Base-by-base conservation (phyloP, 2,888 invertebrate genomes). In the Drosophila anceps region DNA sequence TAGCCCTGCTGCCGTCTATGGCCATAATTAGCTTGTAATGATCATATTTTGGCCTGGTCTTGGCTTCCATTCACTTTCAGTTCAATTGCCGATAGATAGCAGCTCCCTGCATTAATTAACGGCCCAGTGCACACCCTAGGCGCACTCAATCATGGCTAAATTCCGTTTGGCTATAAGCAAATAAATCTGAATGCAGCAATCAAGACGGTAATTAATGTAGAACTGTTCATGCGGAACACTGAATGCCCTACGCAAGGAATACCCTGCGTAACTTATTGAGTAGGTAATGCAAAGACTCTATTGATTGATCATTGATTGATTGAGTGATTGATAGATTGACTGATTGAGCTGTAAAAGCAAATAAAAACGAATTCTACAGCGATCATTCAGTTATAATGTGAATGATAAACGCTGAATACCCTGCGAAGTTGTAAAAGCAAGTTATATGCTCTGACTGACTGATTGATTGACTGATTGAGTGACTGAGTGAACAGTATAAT, bases 41-140 rank as follows among this genome's bases (percentile, higher is more conserved):
- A 27, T 62, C 50, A 46, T 59, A 41, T 51, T 61, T 27, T 10
- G 4, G 13, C 20, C 51, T 29, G 27, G 9, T 35, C 35, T 35
- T 37, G 3, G 29, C 31, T 24, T 27, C 24, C 41, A 35, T 64
- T 57, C 50, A 39, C 43, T 58, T 51, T 64, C 53, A 41, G 48
- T 50, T 58, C 46, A 33, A 63, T 57, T 73, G 62, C 39, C 39
- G 29, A 39, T 54, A 62, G 61, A 69, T 80, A 66, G 51, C 61
- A 18, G 29, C 27, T 24, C 54, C 29, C 39, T 50, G n/a, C 73
- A 73, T 75, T 82, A 76, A 85, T 82, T 82, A 84, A 73, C 77
- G 60, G 70, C 80, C 67, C 70, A 61, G 51, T 72, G 63, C 77
- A 58, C 73, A 70, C 50, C 61, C 63, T 48, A 44, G 57, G 54